Base-by-base conservation (phyloP, 2,888 invertebrate genomes). In the Acanthococcus lagerstroemiae region DNA sequence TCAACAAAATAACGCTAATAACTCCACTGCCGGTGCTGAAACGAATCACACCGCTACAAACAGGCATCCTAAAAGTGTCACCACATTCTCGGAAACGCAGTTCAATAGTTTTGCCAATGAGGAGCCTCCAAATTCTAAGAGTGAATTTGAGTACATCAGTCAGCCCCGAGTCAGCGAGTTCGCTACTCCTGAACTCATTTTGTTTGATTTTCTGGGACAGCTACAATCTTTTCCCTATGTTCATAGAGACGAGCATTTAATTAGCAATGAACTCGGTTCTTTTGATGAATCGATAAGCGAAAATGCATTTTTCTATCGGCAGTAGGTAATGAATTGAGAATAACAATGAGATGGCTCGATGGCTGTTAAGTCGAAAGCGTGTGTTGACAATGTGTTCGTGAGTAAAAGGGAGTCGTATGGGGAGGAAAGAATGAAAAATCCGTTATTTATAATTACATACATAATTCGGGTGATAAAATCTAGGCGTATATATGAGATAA, bases 171-270 rank as follows among this genome's bases (percentile, higher is more conserved):
- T 15, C 4, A 52, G 22, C n/a, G 30, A 50, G 1, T 25, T 63
- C 15, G 37, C 19, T n/a, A 37, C 12, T n/a, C 63, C 63, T 4
- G 63, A 63, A 63, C 30, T 48, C 50, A 63, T 63, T 52, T 50
- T 63, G 50, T 63, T 30, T 12, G 44, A 63, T 24, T 63, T 63
- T 21, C 15, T 63, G 6, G 54, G 44, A 17, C 63, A 63, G 7
- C 12, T 63, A 15, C 48, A 52, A 6, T 27, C 21, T 12, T 17
- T 44, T 6, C 24, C 54, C 5, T 30, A 52, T 30, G 24, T 54
- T 24, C 50, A 52, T 1, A 54, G 30, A 3, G 50, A 63, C n/a
- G 54, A 27, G n/a, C 37, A 52, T 63, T 27, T 54, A 4, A 30
- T 27, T 24, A 63, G 37, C 44, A 52, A 54, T 25, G 60, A 46